Evolutionary conservation across 2,797 vertebrate species (phyloP).

Genomic region (Champsocephalus esox): DNA sequence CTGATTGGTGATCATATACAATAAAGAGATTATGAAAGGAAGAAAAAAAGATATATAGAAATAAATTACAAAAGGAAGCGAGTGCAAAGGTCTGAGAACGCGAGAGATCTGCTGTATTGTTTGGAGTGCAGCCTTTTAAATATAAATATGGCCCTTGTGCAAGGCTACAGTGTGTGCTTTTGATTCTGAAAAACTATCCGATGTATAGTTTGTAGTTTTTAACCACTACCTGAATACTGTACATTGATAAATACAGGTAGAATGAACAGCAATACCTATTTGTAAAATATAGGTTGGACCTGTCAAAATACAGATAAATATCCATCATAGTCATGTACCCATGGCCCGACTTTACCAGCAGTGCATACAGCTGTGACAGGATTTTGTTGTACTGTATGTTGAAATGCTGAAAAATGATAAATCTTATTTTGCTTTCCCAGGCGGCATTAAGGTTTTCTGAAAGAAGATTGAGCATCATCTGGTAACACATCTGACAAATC

Average conservation of each 20-base stretch:
- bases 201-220: slow-evolving; percentile 6
- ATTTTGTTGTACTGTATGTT: slow-evolving; percentile 32
- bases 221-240: neutral
- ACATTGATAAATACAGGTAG: neutral
- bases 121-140: slow-evolving; percentile 15
- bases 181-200: neutral
- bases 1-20: too few species aligned
- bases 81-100: slow-evolving; percentile 1
- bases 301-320: slow-evolving; percentile 30
- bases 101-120: slow-evolving; percentile 10
- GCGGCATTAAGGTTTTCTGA: slow-evolving; percentile 27
- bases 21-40: too few species aligned
- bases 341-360: neutral
- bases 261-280: slow-evolving; percentile 15
- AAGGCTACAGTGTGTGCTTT: slow-evolving; percentile 2
- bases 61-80: slow-evolving; percentile 23
- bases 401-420: slow-evolving; percentile 46
- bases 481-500: slow-evolving; percentile 42
- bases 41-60: too few species aligned
- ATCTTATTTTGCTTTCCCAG: slow-evolving; percentile 30
- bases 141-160: neutral
- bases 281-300: slow-evolving; percentile 1
- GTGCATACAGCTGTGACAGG: slow-evolving; percentile 21
- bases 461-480: slow-evolving; percentile 48
- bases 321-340: slow-evolving; percentile 19